These are phyloP conservation scores for Drosophila mercatorum DNA, from an alignment of 2,888 invertebrate genomes.

Conservation along the genomic window DNA sequence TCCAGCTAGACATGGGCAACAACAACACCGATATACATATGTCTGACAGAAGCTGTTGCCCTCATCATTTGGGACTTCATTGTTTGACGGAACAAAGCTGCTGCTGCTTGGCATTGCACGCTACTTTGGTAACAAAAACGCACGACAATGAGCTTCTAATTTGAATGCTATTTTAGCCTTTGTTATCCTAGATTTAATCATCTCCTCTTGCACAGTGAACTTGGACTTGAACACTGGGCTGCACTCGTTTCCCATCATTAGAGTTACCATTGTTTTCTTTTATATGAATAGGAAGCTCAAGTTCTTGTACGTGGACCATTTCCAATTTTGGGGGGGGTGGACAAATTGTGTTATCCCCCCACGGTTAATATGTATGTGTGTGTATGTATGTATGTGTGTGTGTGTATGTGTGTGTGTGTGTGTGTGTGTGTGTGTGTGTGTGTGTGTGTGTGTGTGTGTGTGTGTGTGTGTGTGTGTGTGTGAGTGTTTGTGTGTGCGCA, in stretches of 20 bases:
- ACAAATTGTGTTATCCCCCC: conserved; percentile 23
- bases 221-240: conserved; percentile 18
- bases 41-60: conserved; percentile 22
- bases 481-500: neutral
- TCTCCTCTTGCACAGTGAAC: conserved; percentile 37
- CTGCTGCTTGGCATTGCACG: conserved; percentile 30
- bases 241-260: conserved; percentile 69
- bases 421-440: neutral
- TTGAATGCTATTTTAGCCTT: conserved; percentile 74
- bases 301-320: conserved; percentile 20
- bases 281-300: conserved; percentile 52
- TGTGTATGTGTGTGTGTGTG: neutral
- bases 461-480: neutral
- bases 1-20: neutral
- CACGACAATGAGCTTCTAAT: conserved; percentile 75
- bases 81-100: conserved; percentile 64
- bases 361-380: conserved; percentile 21
- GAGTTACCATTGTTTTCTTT: conserved; percentile 66
- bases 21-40: neutral
- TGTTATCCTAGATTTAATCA: conserved; percentile 75
- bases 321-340: conserved; percentile 15
- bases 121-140: conserved; percentile 71
- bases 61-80: conserved; percentile 73
- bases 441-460: neutral
- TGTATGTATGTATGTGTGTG: neutral